phyloP scores from a whole-genome alignment of 2,113 vertebrate genomes.

The Salvator merianae region DNA sequence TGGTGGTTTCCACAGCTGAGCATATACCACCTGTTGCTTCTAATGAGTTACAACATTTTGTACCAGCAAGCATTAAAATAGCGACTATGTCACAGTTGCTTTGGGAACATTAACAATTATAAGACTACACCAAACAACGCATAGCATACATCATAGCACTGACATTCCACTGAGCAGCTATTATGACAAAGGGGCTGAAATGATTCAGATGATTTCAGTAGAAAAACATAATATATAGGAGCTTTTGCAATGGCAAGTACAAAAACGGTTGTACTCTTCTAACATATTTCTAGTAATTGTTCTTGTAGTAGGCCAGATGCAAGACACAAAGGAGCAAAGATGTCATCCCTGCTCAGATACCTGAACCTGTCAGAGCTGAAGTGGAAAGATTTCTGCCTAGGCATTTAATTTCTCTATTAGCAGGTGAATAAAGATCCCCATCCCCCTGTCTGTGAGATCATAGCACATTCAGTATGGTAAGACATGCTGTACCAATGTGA shows the following conservation, averaged over 20 bases:
- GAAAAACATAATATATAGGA: not conserved
- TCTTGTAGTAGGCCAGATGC: constrained; percentile 40
- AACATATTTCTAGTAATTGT: constrained; percentile 42
- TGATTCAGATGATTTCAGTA: constrained; percentile 24
- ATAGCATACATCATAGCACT: not conserved
- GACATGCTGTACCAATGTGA: constrained; percentile 37
- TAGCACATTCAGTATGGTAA: constrained; percentile 10
- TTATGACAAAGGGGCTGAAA: constrained; percentile 12
- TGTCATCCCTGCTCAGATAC: not conserved
- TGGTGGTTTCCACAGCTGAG: constrained; percentile 38
- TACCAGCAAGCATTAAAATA: constrained; percentile 43
- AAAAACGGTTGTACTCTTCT: not conserved
- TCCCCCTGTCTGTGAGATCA: constrained; percentile 31
- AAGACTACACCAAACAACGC: constrained; percentile 30
- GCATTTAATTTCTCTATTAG: constrained; percentile 42
- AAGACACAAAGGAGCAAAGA: not conserved
- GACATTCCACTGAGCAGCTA: constrained; percentile 44
- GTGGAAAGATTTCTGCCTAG: not conserved
- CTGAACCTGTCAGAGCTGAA: not conserved
- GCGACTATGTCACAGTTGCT: constrained; percentile 31
- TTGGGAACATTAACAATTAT: constrained; percentile 48
- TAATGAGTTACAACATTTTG: constrained; percentile 41
- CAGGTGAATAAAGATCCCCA: constrained; percentile 10
- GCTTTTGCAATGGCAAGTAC: too few relatives aligned
- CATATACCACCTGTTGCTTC: constrained; percentile 50